Evolutionary conservation across 64 coral and sea anemone species (phyloP), one percentile per base, ranked within the genome.

Genomic region (Cladopsammia gracilis): DNA sequence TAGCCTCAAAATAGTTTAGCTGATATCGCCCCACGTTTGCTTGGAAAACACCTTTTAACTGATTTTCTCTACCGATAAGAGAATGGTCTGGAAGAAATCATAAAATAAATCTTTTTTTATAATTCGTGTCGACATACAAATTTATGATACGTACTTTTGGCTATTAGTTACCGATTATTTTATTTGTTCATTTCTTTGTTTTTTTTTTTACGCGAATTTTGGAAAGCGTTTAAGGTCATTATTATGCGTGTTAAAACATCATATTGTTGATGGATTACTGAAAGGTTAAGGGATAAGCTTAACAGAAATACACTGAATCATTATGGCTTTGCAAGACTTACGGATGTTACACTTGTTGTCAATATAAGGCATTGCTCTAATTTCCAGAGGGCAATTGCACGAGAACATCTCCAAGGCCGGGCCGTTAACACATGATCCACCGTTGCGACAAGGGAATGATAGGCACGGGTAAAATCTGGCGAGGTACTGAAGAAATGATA

Each of bases 381-480:
- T 62, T 62, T 73, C 64, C 19, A 57, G 71, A 5, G 20, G 20
- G 60, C 86, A 88, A 42, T 45, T 60, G 25, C 86, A 88, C 11
- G 10, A 25, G 71, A 54, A 88, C 66, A 34, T 58, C 16, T 56
- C 24, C 52, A 62, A 4, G 4, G 4, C 23, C 18, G 70, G 71
- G 46, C 54, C 70, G 56, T 51, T 25, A 19, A 60, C 25, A 48
- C 86, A 88, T 10, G 50, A 25, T 47, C 86, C 86, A 44, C 86
- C 86, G 16, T 89, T 76, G 1, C 65, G 49, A 51, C 86, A 89
- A 59, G 86, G 86, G 50, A 7, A 72, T 60, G 86, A 43, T 7
- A 89, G 54, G 26, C 86, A 89, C 13, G 86, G 86, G 4, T 44
- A 81, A 45, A 45, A 81, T 52, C 58, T 81, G 25, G 56, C 6